A percentile compares a stretch with the other conserved stretches of the same genome.
These are phyloP conservation scores for Notamacropus eugenii DNA, from an alignment of 2,797 vertebrate species.

Conservation along the genomic window DNA sequence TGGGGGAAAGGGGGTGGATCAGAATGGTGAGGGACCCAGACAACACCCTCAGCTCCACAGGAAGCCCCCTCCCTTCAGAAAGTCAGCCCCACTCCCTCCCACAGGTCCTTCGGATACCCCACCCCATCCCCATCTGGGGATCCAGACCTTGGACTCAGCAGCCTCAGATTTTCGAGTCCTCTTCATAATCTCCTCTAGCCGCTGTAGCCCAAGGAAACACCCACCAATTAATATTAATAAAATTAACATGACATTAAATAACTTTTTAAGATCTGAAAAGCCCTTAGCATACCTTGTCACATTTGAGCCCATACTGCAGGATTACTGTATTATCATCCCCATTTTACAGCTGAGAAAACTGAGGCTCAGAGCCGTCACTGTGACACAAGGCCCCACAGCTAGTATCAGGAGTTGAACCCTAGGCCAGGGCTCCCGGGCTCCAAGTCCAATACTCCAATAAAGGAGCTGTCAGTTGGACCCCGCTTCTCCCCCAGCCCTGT, in stretches of 20 bases:
- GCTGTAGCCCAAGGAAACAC: conserved; percentile 83
- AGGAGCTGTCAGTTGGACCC: too few relatives aligned
- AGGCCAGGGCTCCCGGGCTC: background rate
- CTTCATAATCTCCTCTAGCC: conserved; percentile 99
- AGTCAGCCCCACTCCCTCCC: background rate
- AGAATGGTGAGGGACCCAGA: background rate
- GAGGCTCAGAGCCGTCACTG: background rate
- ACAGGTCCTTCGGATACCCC: background rate
- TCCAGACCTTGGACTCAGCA: conserved; percentile 90
- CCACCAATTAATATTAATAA: background rate
- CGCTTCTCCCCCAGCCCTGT: too few relatives aligned
- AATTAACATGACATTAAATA: background rate
- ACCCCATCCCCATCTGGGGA: background rate
- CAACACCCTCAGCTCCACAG: background rate
- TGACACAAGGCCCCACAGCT: too few relatives aligned
- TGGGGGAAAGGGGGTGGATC: conserved; percentile 57
- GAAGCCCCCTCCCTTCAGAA: background rate
- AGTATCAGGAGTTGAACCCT: background rate
- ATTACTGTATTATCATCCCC: too few relatives aligned
- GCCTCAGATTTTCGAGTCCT: conserved; percentile 94
- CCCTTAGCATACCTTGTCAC: background rate
- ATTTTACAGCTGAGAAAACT: background rate
- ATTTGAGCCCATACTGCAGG: background rate
- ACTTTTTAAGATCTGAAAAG: background rate
- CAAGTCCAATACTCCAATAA: background rate